These are phyloP conservation scores for Polymixis flavicincta DNA, from an alignment of 2,888 invertebrate genomes.

Conservation along the genomic window DNA sequence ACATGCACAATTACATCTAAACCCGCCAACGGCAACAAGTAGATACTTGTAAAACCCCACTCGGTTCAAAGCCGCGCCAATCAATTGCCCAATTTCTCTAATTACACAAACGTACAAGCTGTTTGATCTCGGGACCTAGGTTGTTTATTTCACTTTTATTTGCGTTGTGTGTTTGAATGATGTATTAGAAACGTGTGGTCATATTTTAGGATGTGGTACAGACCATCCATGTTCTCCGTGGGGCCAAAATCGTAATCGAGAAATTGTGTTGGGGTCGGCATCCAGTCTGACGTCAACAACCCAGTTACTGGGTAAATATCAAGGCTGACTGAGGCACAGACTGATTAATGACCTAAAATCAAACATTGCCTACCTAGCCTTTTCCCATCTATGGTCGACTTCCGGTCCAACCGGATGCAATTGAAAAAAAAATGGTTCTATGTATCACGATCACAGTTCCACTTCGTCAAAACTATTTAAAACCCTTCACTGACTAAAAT, in stretches of 20 bases:
- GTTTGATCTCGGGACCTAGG: slow-evolving; percentile 44
- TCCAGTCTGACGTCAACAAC: too few species aligned
- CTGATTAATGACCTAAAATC: neutral
- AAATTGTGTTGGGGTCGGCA: too few species aligned
- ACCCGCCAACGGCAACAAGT: slow-evolving; percentile 22
- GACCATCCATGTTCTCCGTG: neutral
- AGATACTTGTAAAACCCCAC: slow-evolving; percentile 12
- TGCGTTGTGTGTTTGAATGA: neutral
- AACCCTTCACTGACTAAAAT: slow-evolving; percentile 24
- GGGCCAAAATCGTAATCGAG: neutral
- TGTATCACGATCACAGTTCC: neutral
- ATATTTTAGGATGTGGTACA: neutral
- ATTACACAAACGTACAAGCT: slow-evolving; percentile 41
- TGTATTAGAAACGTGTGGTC: neutral
- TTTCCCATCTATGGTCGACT: neutral
- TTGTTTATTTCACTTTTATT: slow-evolving; percentile 41
- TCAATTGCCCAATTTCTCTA: slow-evolving; percentile 58
- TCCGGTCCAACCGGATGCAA: too few species aligned
- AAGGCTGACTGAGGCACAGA: too few species aligned
- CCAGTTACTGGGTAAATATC: too few species aligned
- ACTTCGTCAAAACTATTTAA: slow-evolving; percentile 28
- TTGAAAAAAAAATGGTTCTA: neutral
- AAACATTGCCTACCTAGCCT: too few species aligned
- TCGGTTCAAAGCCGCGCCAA: slow-evolving; percentile 46
- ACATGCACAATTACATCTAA: slow-evolving; percentile 18